Base-by-base conservation (phyloP, 1,140 invertebrate species). In the Whitmania pigra region DNA sequence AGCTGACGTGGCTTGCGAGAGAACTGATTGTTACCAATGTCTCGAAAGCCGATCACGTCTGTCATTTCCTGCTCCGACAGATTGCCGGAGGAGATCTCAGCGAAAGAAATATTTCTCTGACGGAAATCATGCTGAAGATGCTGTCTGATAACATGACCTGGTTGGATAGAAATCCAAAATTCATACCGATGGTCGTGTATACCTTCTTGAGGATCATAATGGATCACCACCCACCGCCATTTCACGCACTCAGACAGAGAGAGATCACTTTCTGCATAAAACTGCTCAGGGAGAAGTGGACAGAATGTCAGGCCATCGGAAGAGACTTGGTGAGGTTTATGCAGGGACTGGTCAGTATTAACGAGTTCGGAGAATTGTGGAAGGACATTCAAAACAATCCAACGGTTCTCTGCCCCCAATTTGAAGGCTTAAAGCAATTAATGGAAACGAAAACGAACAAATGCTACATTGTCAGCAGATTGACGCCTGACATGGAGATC, bases 401-500 rank as follows among this genome's bases (percentile, higher is more conserved):
- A 53, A 89, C 91, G 79, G 84, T 86, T 29, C 84, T 98, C 67
- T 87, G 87, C 79, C 87, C 92, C 27, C 88, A 87, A 77, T 96
- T 97, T 79, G 91, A 86, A 87, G 87, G 87, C 75, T 85, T 97
- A 69, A 83, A 89, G 72, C 93, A 96, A 80, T 80, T 97, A 66
- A 81, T 97, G 73, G 89, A 91, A 83, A 90, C 88, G 17, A 85
- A 93, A 80, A 97, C 94, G 0, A 94, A 93, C 13, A 84, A 93
- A 72, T 86, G 92, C 78, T 97, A 92, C 84, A 83, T 97, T 57
- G 90, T 93, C 78, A 91, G 89, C 70, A 86, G 94, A 73, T 84
- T 98, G 36, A 96, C 95, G 29, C 93, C 94, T n/a, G 95, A 97
- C 76, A 96, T 97, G 92, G 94, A 98, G 81, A 88, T 89, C 76